Evolutionary conservation across 1,140 invertebrate species (phyloP).

Genomic region (Galendromus occidentalis): DNA sequence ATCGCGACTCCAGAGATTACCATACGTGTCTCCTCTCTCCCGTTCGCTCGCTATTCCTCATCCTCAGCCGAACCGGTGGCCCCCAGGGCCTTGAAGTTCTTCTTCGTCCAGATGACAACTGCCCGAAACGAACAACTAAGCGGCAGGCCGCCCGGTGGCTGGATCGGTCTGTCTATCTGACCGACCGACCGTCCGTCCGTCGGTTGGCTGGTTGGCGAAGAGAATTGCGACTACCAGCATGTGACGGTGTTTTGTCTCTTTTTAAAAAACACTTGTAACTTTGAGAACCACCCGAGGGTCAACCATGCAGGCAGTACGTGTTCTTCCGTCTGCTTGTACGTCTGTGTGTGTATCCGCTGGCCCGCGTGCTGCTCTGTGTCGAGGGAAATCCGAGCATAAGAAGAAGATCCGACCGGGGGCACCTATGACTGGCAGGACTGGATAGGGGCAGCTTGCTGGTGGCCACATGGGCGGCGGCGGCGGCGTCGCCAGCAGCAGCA

Average conservation of each 20-base stretch:
- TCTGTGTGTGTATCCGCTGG: no score
- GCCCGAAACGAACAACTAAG: not conserved
- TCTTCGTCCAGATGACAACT: not conserved
- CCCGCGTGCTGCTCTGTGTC: no score
- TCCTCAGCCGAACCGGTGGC: not conserved
- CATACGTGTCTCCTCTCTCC: not conserved
- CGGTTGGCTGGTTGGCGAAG: no score
- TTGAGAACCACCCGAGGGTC: not conserved
- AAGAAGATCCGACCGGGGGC: not conserved
- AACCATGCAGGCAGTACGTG: no score
- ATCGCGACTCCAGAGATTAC: slow-evolving; percentile 9
- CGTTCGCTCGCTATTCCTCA: not conserved
- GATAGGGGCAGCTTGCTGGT: not conserved
- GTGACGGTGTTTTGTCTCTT: not conserved
- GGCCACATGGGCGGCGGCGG: no score
- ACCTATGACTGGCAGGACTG: not conserved
- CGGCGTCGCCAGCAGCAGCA: not conserved
- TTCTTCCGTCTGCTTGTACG: no score
- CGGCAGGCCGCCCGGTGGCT: not conserved
- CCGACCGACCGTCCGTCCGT: no score
- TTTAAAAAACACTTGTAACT: slow-evolving; percentile 9
- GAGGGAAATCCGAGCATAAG: not conserved
- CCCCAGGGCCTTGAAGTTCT: not conserved
- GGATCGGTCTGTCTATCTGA: no score
- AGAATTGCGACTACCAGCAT: not conserved